phyloP scores from a whole-genome alignment of 2,888 invertebrate species.

The Leptura quadrifasciata region DNA sequence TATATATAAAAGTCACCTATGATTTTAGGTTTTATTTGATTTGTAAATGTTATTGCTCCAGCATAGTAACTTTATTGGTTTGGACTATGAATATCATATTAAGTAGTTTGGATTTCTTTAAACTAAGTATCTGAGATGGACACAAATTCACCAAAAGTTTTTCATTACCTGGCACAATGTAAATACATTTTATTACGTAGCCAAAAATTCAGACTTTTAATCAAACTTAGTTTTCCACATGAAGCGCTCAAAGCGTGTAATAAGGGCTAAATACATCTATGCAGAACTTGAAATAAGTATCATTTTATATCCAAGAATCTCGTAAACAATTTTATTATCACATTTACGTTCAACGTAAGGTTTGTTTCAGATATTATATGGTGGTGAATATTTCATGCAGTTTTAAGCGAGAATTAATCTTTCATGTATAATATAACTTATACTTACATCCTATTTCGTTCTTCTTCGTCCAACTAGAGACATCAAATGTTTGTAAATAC shows the following conservation, averaged over 20 bases:
- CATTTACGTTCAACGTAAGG: constrained; percentile 6
- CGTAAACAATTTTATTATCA: constrained; percentile 27
- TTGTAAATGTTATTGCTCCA: background rate
- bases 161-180: constrained; percentile 10
- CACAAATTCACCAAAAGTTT: background rate
- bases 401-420: constrained; percentile 15
- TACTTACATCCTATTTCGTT: no score
- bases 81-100: background rate
- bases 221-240: constrained; percentile 10
- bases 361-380: constrained; percentile 16
- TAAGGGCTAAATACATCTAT: constrained; percentile 8
- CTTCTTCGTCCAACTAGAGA: no score
- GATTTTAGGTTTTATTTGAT: no score
- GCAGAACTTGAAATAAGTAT: constrained; percentile 23
- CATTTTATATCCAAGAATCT: constrained; percentile 16
- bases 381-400: constrained; percentile 16
- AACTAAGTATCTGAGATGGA: background rate
- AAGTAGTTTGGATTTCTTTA: background rate
- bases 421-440: constrained; percentile 2
- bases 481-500: no score
- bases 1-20: no score
- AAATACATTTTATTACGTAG: constrained; percentile 3
- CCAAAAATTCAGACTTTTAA: constrained; percentile 5
- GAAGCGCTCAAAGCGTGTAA: constrained; percentile 28
- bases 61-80: background rate